A percentile compares a stretch with the other conserved stretches of the same genome.
Conservation (phyloP, 2,888 invertebrate genomes). For the Artemia sinica region DNA sequence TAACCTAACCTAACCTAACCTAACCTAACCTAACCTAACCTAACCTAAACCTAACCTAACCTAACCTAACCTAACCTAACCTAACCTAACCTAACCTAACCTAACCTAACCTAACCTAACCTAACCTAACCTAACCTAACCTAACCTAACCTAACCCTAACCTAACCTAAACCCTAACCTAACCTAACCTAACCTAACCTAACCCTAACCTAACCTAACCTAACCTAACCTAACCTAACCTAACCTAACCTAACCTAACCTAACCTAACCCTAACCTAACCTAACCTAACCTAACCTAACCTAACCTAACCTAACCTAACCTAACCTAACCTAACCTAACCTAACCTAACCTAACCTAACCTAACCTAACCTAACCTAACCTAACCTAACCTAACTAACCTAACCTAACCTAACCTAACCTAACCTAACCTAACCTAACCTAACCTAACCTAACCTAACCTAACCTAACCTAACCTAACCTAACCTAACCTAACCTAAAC, state of each 20-base stretch:
- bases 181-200: no score
- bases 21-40: slow-evolving; percentile 24
- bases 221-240: slow-evolving; percentile 25
- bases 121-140: slow-evolving; percentile 25
- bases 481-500: background rate
- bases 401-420: slow-evolving; percentile 27
- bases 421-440: slow-evolving; percentile 28
- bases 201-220: no score
- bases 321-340: slow-evolving; percentile 26
- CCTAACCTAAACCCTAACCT: no score
- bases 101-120: slow-evolving; percentile 26
- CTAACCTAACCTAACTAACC: slow-evolving; percentile 28
- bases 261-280: no score
- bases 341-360: slow-evolving; percentile 26
- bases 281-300: slow-evolving; percentile 25
- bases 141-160: slow-evolving; percentile 19
- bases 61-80: slow-evolving; percentile 26
- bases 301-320: slow-evolving; percentile 27
- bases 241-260: slow-evolving; percentile 25
- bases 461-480: slow-evolving; percentile 26
- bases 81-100: slow-evolving; percentile 26
- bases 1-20: slow-evolving; percentile 25
- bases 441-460: slow-evolving; percentile 25
- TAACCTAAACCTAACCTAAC: no score
- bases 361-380: slow-evolving; percentile 28